Evolutionary conservation across 92 coral and sea anemone genomes (phyloP).

Genomic region (Umimayanthus kanabou): DNA sequence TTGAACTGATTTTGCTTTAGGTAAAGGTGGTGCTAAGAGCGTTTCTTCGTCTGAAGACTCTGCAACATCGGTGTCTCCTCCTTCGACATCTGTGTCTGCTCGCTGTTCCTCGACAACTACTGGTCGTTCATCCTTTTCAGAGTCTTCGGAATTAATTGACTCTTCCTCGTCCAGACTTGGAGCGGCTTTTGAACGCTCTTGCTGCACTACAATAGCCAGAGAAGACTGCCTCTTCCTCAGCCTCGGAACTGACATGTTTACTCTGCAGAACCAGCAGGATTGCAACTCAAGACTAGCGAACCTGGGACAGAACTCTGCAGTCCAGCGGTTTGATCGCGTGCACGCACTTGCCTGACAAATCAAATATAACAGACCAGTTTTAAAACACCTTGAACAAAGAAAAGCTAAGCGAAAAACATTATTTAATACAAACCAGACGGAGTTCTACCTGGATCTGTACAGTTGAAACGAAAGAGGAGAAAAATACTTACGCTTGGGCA

Average conservation of each 20-base stretch:
- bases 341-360: background rate
- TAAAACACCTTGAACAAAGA: background rate
- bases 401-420: background rate
- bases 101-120: constrained; percentile 31
- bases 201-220: constrained; percentile 69
- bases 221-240: constrained; percentile 74
- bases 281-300: constrained; percentile 14
- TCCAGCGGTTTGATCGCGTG: background rate
- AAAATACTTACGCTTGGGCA: background rate
- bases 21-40: constrained; percentile 34
- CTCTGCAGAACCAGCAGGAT: background rate
- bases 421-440: background rate
- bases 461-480: background rate
- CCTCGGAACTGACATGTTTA: constrained; percentile 37
- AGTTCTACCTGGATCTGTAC: background rate
- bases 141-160: constrained; percentile 40
- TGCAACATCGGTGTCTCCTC: constrained; percentile 73
- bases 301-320: background rate
- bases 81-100: constrained; percentile 63
- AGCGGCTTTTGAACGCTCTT: constrained; percentile 61
- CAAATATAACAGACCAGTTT: background rate
- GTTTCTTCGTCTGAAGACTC: constrained; percentile 65
- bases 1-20: constrained; percentile 40
- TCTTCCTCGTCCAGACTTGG: constrained; percentile 34
- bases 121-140: constrained; percentile 9